phyloP scores from a whole-genome alignment of 2,888 invertebrate species.

The Brachylomia viminalis region DNA sequence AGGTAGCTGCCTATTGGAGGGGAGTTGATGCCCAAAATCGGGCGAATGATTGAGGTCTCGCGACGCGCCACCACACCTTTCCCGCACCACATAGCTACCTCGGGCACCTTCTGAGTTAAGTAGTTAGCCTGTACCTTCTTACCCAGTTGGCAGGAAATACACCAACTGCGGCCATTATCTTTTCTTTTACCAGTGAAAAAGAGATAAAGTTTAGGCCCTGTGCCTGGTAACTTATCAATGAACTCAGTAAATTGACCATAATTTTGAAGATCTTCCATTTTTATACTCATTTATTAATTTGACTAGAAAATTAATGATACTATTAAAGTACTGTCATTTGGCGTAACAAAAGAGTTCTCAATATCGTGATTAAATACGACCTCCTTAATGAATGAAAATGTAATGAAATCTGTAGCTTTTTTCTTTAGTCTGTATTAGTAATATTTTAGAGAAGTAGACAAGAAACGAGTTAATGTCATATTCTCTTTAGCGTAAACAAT shows the following conservation, averaged over 20 bases:
- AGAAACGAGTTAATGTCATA: neutral
- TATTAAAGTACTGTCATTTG: neutral
- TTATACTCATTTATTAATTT: constrained; percentile 48
- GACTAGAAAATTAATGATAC: neutral
- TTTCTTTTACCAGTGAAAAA: constrained; percentile 85
- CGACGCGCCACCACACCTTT: neutral
- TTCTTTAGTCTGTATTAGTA: neutral
- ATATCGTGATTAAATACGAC: neutral
- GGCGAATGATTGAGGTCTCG: neutral
- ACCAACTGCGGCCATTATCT: constrained; percentile 95
- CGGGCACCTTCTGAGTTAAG: neutral
- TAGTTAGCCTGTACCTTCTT: constrained; percentile 1
- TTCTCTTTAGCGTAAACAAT: neutral
- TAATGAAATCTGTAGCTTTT: neutral
- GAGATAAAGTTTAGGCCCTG: constrained; percentile 83
- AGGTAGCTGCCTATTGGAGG: neutral
- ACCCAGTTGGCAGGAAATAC: constrained; percentile 89
- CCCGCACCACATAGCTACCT: neutral
- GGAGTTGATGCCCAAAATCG: neutral
- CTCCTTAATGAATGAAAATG: neutral
- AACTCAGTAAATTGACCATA: constrained; percentile 79
- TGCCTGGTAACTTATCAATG: constrained; percentile 72
- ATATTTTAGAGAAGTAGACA: too few species aligned
- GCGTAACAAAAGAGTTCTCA: constrained; percentile 4
- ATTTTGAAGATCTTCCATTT: constrained; percentile 71